phyloP scores from a whole-genome alignment of 2,888 invertebrate genomes.

The Drosophila subsilvestris region DNA sequence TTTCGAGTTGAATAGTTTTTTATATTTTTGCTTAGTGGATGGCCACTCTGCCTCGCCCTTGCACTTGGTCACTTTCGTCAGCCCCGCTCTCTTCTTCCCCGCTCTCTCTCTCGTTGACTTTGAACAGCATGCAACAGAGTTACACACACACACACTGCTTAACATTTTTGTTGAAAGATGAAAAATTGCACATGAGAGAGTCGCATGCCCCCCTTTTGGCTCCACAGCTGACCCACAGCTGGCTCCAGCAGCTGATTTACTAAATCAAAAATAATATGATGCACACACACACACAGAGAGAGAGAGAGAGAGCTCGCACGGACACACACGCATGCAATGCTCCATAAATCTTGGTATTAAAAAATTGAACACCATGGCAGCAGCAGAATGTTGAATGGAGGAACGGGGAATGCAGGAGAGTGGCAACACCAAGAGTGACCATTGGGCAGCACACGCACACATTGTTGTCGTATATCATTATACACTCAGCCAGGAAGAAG shows the following conservation, averaged over 20 bases:
- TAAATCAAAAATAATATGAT: constrained; percentile 57
- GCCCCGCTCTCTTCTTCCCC: no score
- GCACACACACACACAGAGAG: constrained; percentile 19
- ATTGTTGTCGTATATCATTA: constrained; percentile 59
- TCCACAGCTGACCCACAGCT: constrained; percentile 25
- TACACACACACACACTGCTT: background rate
- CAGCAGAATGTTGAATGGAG: background rate
- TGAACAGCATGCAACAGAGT: constrained; percentile 5
- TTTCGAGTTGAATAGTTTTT: no score
- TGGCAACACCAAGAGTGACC: constrained; percentile 28
- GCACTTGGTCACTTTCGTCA: no score
- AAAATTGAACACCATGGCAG: constrained; percentile 32
- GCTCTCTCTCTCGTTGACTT: no score
- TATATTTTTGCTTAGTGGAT: no score
- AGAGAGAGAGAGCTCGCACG: background rate
- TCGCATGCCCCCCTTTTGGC: constrained; percentile 18
- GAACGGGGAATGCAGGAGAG: background rate
- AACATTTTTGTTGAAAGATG: constrained; percentile 3
- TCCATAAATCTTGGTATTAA: constrained; percentile 66
- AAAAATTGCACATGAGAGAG: constrained; percentile 22
- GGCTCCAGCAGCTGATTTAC: constrained; percentile 39
- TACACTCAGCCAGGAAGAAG: constrained; percentile 2
- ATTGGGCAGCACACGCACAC: constrained; percentile 16
- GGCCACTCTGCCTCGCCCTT: no score
- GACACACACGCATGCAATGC: constrained; percentile 18